Conservation (phyloP, 2,888 invertebrate genomes). For the Pteria penguin region DNA sequence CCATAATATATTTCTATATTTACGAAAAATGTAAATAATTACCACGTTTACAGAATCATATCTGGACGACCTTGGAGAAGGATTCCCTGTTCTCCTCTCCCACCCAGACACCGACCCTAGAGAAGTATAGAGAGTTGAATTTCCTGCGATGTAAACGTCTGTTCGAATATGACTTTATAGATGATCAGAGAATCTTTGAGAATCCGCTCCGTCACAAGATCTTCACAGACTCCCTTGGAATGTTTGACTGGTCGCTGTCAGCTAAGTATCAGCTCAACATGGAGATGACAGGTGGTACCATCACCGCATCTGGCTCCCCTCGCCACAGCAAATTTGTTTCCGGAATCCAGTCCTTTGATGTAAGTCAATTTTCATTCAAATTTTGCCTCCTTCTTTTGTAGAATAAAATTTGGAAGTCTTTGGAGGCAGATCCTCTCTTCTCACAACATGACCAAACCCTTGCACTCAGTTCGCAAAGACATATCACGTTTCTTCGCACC, state of each 20-base stretch:
- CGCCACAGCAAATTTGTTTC: constrained; percentile 79
- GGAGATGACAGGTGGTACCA: constrained; percentile 78
- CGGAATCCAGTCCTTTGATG: constrained; percentile 79
- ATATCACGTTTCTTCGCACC: constrained; percentile 74
- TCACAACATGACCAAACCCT: constrained; percentile 84
- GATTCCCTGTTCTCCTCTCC: constrained; percentile 89
- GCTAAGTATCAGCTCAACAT: constrained; percentile 75
- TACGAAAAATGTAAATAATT: too few relatives aligned
- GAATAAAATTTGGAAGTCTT: constrained; percentile 89
- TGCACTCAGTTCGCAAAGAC: constrained; percentile 85
- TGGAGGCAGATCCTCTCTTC: constrained; percentile 90
- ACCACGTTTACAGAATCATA: constrained; percentile 86
- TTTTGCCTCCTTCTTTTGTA: constrained; percentile 83
- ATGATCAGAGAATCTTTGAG: constrained; percentile 82
- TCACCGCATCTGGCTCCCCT: constrained; percentile 81
- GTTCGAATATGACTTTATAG: constrained; percentile 84
- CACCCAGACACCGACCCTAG: constrained; percentile 84
- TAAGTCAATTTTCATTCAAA: constrained; percentile 63
- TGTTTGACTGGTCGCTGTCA: constrained; percentile 79
- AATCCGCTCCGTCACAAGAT: constrained; percentile 77
- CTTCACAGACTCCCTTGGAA: constrained; percentile 75
- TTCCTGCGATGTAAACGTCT: constrained; percentile 82
- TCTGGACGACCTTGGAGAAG: constrained; percentile 88
- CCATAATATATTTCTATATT: too few relatives aligned
- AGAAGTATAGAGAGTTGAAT: constrained; percentile 84